Percentiles rank a stretch among this genome's conserved stretches.
These are phyloP conservation scores for Anguilla megastoma DNA, from an alignment of 2,797 vertebrate genomes.

Conservation along the genomic window DNA sequence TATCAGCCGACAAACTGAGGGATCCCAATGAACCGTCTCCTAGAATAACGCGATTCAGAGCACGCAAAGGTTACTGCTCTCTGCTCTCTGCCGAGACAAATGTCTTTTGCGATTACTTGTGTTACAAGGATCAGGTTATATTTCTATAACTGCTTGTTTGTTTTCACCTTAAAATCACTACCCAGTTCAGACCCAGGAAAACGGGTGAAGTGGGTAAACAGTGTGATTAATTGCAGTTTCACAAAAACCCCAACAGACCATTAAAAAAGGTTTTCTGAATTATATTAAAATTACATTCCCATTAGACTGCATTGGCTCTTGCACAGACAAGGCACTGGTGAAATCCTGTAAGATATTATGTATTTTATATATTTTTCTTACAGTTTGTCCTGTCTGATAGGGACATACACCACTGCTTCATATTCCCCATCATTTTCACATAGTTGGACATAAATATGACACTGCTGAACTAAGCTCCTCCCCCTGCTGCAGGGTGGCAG, in stretches of 20 bases:
- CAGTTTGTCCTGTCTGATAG: background rate
- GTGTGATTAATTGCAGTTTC: too few species aligned
- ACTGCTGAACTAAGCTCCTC: slow-evolving; percentile 6
- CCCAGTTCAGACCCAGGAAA: too few species aligned
- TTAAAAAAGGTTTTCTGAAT: too few species aligned
- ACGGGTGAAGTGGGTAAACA: background rate
- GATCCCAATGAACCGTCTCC: background rate
- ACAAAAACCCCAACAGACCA: too few species aligned
- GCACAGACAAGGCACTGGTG: background rate
- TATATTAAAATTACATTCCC: background rate
- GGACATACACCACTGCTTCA: background rate
- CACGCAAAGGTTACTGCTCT: background rate
- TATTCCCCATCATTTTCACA: slow-evolving; percentile 7
- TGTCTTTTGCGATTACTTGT: background rate
- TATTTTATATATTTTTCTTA: background rate
- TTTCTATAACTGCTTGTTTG: too few species aligned
- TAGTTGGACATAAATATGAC: slow-evolving; percentile 15
- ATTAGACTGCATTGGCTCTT: background rate
- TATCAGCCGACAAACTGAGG: background rate
- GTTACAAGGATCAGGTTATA: background rate
- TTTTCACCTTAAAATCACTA: too few species aligned
- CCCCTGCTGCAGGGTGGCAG: background rate
- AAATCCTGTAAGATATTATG: too few species aligned
- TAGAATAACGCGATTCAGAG: background rate
- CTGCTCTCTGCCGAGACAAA: background rate